phyloP scores from a whole-genome alignment of 1,140 invertebrate genomes.

The Drosophila albomicans region DNA sequence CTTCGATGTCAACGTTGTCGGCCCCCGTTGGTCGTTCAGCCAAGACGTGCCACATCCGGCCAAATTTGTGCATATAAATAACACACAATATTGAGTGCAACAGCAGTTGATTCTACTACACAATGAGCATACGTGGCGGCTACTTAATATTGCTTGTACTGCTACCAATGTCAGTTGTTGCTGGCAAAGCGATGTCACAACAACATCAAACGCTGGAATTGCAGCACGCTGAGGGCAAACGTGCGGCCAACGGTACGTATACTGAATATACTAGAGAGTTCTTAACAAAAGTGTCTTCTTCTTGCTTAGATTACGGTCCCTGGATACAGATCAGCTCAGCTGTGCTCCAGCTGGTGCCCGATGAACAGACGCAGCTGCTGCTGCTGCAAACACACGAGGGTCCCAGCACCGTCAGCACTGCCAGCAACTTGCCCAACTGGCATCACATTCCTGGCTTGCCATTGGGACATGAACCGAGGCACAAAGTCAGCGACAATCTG shows the following conservation, averaged over 20 bases:
- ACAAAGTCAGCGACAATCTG: constrained; percentile 55
- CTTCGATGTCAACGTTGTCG: constrained; percentile 40
- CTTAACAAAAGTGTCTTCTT: not conserved
- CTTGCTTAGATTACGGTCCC: constrained; percentile 53
- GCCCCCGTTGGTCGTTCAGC: constrained; percentile 61
- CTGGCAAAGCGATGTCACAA: not conserved
- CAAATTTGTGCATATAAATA: constrained; percentile 40
- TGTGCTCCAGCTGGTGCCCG: constrained; percentile 56
- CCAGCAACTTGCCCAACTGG: not conserved
- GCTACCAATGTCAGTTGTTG: constrained; percentile 4
- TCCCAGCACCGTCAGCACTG: not conserved
- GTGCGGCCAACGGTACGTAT: constrained; percentile 55
- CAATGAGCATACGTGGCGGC: constrained; percentile 32
- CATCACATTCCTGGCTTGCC: constrained; percentile 37
- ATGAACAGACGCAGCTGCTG: constrained; percentile 54
- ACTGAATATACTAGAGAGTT: constrained; percentile 8
- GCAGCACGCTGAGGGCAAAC: not conserved
- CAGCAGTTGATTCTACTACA: constrained; percentile 4
- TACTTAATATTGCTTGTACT: constrained; percentile 31
- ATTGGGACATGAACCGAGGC: constrained; percentile 18
- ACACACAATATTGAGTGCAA: not conserved
- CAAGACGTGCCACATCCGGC: constrained; percentile 56
- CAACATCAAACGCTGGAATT: not conserved
- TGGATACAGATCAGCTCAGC: constrained; percentile 67
- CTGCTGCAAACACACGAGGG: constrained; percentile 30